Percentiles rank a stretch among this genome's conserved stretches.
phyloP scores from a whole-genome alignment of 2,888 invertebrate genomes.

The Tenthredo distinguenda region DNA sequence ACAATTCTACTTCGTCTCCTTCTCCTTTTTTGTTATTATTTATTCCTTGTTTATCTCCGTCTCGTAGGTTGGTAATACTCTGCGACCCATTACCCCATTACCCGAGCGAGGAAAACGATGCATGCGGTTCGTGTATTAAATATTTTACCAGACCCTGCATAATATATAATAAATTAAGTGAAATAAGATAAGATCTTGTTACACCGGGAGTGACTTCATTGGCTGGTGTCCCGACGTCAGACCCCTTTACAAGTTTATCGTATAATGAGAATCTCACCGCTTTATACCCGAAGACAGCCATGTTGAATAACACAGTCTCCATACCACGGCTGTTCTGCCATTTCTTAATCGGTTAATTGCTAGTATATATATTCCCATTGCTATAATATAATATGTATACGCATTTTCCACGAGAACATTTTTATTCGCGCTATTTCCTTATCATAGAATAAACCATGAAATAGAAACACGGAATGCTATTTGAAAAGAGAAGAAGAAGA shows the following conservation, averaged over 20 bases:
- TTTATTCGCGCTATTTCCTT: background rate
- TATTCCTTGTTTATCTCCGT: background rate
- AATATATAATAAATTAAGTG: slow-evolving; percentile 49
- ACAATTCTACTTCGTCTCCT: background rate
- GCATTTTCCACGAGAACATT: background rate
- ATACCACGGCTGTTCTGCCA: slow-evolving; percentile 9
- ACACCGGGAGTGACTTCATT: slow-evolving; percentile 47
- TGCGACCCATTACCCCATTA: slow-evolving; percentile 15
- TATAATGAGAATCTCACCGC: slow-evolving; percentile 67
- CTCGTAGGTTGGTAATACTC: background rate
- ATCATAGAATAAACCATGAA: background rate
- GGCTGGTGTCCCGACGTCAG: slow-evolving; percentile 37
- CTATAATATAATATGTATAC: no score
- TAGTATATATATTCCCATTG: background rate
- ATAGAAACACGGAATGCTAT: background rate
- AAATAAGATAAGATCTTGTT: slow-evolving; percentile 50
- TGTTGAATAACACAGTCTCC: slow-evolving; percentile 70
- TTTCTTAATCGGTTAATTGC: slow-evolving; percentile 41
- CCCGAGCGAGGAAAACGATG: background rate
- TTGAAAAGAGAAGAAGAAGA: background rate
- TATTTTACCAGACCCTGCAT: slow-evolving; percentile 35
- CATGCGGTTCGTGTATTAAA: slow-evolving; percentile 27
- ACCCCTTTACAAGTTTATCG: slow-evolving; percentile 59
- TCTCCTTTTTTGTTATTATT: background rate
- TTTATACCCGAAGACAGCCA: slow-evolving; percentile 65